Conservation (phyloP, 1,140 invertebrate genomes). For the Calephelis nemesis region DNA sequence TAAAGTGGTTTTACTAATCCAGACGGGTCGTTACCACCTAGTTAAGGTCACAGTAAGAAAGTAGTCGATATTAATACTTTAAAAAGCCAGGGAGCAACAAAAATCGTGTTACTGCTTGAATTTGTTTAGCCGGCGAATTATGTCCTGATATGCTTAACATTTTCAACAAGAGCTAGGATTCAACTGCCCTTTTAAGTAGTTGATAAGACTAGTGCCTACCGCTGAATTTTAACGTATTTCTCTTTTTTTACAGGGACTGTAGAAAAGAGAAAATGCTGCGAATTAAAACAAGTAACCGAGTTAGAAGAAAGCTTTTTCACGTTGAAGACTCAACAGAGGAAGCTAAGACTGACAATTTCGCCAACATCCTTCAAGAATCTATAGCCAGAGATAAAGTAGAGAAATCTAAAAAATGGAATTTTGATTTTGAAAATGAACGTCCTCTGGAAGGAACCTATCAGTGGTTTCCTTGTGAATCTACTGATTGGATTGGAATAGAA, state of each 20-base stretch:
- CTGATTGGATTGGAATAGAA: conserved; percentile 41
- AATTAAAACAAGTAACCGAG: conserved; percentile 39
- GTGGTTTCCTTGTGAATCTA: conserved; percentile 36
- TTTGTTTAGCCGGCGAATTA: no score
- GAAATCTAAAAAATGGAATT: conserved; percentile 51
- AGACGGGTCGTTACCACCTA: no score
- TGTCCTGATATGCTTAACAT: no score
- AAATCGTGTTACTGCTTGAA: no score
- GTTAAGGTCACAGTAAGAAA: no score
- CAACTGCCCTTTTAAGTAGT: no score
- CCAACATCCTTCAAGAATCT: conserved; percentile 49
- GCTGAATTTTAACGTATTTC: conserved; percentile 5
- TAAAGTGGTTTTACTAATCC: no score
- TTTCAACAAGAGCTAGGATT: no score
- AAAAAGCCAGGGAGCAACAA: no score
- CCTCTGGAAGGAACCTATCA: conserved; percentile 45
- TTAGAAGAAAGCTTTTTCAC: conserved; percentile 47
- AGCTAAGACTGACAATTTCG: conserved; percentile 47
- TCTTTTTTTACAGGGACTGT: conserved; percentile 51
- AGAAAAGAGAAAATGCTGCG: conserved; percentile 48
- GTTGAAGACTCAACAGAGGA: conserved; percentile 39
- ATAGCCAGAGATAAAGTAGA: conserved; percentile 35
- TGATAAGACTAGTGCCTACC: no score
- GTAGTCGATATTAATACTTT: no score
- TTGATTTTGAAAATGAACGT: conserved; percentile 53